Percentiles rank a stretch among this genome's conserved stretches.
phyloP scores from a whole-genome alignment of 2,888 invertebrate genomes.

The Spilarctia lutea region DNA sequence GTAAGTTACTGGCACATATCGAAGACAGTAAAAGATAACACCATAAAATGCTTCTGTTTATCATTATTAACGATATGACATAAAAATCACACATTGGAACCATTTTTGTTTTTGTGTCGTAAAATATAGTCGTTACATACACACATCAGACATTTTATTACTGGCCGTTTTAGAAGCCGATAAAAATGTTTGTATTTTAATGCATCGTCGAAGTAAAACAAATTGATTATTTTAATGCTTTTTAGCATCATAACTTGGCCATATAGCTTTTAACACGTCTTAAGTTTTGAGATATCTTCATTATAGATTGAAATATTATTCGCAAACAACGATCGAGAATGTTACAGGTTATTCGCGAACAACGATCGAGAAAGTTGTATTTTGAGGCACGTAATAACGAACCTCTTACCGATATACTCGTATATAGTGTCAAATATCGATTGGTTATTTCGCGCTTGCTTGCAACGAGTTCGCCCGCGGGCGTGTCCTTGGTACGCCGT shows the following conservation, averaged over 20 bases:
- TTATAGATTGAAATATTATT: too few species aligned
- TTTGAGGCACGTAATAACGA: too few species aligned
- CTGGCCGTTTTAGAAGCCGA: conserved; percentile 2
- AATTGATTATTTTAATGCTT: not conserved
- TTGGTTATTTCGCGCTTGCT: too few species aligned
- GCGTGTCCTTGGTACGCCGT: too few species aligned
- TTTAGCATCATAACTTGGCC: not conserved
- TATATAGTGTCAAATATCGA: too few species aligned
- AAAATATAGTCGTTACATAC: conserved; percentile 25
- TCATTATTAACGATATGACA: conserved; percentile 34
- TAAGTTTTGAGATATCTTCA: not conserved
- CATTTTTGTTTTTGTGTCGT: conserved; percentile 25
- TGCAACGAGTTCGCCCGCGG: too few species aligned
- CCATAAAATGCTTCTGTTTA: conserved; percentile 4
- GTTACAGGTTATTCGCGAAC: too few species aligned
- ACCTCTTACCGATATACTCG: too few species aligned
- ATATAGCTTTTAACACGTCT: not conserved
- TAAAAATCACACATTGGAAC: conserved; percentile 35
- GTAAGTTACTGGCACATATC: not conserved
- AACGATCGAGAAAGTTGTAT: too few species aligned
- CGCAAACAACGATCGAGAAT: too few species aligned
- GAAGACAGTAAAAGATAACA: not conserved
- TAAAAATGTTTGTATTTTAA: conserved; percentile 7
- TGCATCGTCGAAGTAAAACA: not conserved
- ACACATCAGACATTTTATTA: conserved; percentile 37